phyloP scores from a whole-genome alignment of 2,113 vertebrate species.

The Erinaceus europaeus region DNA sequence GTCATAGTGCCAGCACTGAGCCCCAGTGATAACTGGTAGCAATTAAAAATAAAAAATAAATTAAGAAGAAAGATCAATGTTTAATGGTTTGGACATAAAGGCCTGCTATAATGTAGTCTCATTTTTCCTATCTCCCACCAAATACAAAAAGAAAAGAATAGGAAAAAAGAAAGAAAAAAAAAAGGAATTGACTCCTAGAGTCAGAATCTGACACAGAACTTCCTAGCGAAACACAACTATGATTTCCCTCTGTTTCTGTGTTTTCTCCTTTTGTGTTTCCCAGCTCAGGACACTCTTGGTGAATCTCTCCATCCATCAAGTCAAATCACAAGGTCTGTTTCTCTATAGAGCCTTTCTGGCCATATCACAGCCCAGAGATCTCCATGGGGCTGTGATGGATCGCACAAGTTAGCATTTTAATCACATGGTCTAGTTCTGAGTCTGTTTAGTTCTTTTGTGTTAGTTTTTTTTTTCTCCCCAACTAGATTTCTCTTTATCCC shows the following conservation, averaged over 20 bases:
- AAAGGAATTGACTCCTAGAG: neutral
- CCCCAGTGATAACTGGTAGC: too few species aligned
- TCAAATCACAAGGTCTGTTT: neutral
- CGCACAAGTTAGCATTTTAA: too few species aligned
- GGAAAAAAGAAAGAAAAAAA: too few species aligned
- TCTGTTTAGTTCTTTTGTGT: neutral
- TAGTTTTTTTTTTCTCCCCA: neutral
- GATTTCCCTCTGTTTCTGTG: neutral
- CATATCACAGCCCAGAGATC: neutral
- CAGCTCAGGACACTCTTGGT: neutral
- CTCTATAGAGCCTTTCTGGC: neutral
- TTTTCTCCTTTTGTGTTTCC: neutral
- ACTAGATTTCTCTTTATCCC: neutral
- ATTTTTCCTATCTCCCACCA: neutral
- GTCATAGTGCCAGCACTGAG: too few species aligned
- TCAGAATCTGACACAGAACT: neutral
- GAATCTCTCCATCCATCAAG: neutral
- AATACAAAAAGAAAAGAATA: too few species aligned
- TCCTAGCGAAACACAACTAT: neutral
- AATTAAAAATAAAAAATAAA: too few species aligned
- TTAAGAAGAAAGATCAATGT: neutral
- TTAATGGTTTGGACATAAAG: neutral
- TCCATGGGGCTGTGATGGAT: accelerated
- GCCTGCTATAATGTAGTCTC: neutral
- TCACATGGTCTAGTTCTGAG: too few species aligned